phyloP scores from a whole-genome alignment of 2,113 vertebrate genomes.

The Sinocyclocheilus anshuiensis region DNA sequence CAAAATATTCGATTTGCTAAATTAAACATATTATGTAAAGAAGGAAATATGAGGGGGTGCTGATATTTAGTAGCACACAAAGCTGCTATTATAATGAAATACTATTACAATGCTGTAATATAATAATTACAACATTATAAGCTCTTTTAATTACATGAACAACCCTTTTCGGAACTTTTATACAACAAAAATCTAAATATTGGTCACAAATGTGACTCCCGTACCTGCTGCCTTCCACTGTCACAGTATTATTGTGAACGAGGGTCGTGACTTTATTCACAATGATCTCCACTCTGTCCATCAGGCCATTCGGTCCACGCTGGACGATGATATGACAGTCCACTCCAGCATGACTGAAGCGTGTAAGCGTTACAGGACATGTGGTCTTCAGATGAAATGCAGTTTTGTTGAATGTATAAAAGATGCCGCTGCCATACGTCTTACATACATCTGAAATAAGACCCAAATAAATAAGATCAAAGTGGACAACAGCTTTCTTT shows the following conservation, averaged over 20 bases:
- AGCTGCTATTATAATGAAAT: no score
- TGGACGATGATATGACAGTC: constrained; percentile 60
- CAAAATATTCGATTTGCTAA: no score
- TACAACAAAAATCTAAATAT: neutral
- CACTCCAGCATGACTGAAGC: constrained; percentile 68
- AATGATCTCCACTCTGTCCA: constrained; percentile 64
- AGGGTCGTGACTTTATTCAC: constrained; percentile 70
- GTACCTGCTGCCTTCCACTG: constrained; percentile 67
- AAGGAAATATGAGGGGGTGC: no score
- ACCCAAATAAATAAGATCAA: neutral
- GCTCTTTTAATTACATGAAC: neutral
- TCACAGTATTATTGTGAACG: constrained; percentile 61
- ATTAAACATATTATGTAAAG: no score
- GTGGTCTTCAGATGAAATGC: constrained; percentile 64
- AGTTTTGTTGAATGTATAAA: constrained; percentile 60
- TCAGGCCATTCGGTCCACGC: constrained; percentile 59
- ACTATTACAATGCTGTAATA: no score
- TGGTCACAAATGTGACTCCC: neutral
- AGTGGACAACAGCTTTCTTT: neutral
- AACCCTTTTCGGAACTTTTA: neutral
- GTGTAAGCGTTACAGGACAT: constrained; percentile 65
- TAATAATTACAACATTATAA: neutral
- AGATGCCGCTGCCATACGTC: constrained; percentile 71
- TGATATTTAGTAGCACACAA: no score
- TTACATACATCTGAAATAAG: constrained; percentile 66